These are phyloP conservation scores for Frieseomelitta varia DNA, from an alignment of 1,140 invertebrate species.

Conservation along the genomic window DNA sequence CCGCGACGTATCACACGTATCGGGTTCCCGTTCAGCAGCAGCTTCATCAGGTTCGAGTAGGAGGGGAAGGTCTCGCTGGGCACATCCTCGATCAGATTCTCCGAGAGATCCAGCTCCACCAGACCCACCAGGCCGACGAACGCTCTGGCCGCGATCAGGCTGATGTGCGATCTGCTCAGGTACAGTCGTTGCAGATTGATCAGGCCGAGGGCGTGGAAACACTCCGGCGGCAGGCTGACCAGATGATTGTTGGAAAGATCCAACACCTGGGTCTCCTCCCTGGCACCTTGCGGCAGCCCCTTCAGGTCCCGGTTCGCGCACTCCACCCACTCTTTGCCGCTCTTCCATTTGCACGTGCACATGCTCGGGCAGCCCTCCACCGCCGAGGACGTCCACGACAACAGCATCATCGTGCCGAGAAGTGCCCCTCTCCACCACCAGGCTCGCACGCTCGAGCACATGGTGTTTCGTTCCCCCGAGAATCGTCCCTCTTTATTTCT, in stretches of 20 bases:
- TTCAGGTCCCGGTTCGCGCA: constrained; percentile 90
- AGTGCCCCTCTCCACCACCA: constrained; percentile 62
- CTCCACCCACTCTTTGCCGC: constrained; percentile 94
- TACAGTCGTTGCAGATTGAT: constrained; percentile 94
- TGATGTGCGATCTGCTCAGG: constrained; percentile 88
- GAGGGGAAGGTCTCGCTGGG: constrained; percentile 90
- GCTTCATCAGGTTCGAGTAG: constrained; percentile 90
- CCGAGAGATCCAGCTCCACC: constrained; percentile 93
- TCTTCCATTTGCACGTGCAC: constrained; percentile 95
- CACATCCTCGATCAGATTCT: constrained; percentile 89
- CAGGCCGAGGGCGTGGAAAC: constrained; percentile 89
- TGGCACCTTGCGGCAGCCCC: constrained; percentile 90
- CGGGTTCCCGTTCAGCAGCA: constrained; percentile 91
- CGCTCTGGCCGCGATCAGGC: constrained; percentile 88
- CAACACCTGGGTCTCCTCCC: constrained; percentile 94
- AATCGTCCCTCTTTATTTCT: constrained; percentile 14
- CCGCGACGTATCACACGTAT: constrained; percentile 87
- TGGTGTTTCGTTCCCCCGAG: constrained; percentile 47
- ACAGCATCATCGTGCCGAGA: constrained; percentile 55
- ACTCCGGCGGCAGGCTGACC: constrained; percentile 88
- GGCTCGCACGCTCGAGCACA: constrained; percentile 56
- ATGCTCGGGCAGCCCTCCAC: constrained; percentile 85
- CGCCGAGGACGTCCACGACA: constrained; percentile 47
- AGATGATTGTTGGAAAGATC: constrained; percentile 92
- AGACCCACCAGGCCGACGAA: constrained; percentile 93